A percentile compares a stretch with the other conserved stretches of the same genome.
Conservation (phyloP, 1,140 invertebrate genomes). For the Drosophila littoralis region DNA sequence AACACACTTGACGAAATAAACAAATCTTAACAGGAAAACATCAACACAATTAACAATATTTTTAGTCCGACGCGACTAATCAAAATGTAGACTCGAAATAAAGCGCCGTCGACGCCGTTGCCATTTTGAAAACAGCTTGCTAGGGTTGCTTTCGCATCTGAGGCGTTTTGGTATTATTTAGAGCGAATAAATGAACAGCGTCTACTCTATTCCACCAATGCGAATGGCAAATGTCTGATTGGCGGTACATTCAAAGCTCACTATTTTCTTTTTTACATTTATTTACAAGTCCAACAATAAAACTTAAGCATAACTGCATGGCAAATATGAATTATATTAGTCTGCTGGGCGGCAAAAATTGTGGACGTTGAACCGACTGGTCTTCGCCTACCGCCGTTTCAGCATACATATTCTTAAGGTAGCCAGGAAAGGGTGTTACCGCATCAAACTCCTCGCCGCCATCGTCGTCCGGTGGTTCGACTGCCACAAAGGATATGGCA, state of each 20-base stretch:
- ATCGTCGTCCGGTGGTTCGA: conserved; percentile 86
- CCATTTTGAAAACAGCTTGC: conserved; percentile 48
- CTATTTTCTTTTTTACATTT: conserved; percentile 36
- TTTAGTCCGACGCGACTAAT: conserved; percentile 26
- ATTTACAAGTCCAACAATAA: conserved; percentile 69
- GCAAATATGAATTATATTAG: conserved; percentile 27
- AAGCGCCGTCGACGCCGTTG: conserved; percentile 54
- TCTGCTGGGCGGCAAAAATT: conserved; percentile 48
- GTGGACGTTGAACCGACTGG: background rate
- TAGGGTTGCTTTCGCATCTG: conserved; percentile 26
- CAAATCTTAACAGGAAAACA: conserved; percentile 18
- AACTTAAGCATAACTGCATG: conserved; percentile 16
- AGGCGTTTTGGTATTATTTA: conserved; percentile 43
- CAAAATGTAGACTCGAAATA: conserved; percentile 44
- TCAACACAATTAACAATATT: conserved; percentile 56
- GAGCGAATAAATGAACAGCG: background rate
- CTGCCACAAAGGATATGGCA: conserved; percentile 92
- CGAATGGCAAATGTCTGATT: conserved; percentile 3
- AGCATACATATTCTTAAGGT: conserved; percentile 77
- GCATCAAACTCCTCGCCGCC: conserved; percentile 69
- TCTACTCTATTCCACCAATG: background rate
- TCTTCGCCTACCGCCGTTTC: conserved; percentile 39
- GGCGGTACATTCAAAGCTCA: background rate
- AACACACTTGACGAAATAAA: conserved; percentile 22
- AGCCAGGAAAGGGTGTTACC: conserved; percentile 81